Percentiles rank a stretch among this genome's conserved stretches.
Conservation (phyloP, 2,113 vertebrate genomes). For the Tachysurus fulvidraco region DNA sequence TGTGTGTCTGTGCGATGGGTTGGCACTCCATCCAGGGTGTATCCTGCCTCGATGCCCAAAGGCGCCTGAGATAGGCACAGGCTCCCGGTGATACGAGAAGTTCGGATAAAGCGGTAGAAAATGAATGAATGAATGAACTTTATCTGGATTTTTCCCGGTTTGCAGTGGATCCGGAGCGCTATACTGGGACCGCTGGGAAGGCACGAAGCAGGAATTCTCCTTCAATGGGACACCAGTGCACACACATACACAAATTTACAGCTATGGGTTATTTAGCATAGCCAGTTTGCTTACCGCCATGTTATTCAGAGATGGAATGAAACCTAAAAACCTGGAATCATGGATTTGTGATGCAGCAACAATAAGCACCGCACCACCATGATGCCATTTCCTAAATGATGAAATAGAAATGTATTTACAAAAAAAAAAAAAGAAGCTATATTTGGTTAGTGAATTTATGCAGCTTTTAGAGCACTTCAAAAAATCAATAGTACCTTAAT, state of each 20-base stretch:
- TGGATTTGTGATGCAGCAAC: too few relatives aligned
- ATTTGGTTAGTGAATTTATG: constrained; percentile 18
- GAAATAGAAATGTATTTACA: background rate
- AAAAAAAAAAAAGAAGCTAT: background rate
- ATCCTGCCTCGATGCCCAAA: too few relatives aligned
- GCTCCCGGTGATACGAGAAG: too few relatives aligned
- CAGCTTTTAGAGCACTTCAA: constrained; percentile 12
- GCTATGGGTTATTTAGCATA: background rate
- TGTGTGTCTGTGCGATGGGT: too few relatives aligned
- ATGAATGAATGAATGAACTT: too few relatives aligned
- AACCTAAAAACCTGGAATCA: background rate
- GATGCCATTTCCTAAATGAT: background rate
- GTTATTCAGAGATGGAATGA: background rate
- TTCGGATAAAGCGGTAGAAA: too few relatives aligned
- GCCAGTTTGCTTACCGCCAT: background rate
- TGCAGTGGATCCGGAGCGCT: too few relatives aligned
- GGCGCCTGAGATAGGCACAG: too few relatives aligned
- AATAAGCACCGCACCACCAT: background rate
- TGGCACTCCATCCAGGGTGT: too few relatives aligned
- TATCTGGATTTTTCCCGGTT: too few relatives aligned
- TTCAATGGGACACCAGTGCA: background rate
- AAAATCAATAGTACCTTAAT: constrained; percentile 30
- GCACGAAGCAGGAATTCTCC: background rate
- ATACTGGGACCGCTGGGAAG: background rate
- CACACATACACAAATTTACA: background rate